These are phyloP conservation scores for Notocelia uddmanniana DNA, from an alignment of 2,888 invertebrate species.

Conservation along the genomic window DNA sequence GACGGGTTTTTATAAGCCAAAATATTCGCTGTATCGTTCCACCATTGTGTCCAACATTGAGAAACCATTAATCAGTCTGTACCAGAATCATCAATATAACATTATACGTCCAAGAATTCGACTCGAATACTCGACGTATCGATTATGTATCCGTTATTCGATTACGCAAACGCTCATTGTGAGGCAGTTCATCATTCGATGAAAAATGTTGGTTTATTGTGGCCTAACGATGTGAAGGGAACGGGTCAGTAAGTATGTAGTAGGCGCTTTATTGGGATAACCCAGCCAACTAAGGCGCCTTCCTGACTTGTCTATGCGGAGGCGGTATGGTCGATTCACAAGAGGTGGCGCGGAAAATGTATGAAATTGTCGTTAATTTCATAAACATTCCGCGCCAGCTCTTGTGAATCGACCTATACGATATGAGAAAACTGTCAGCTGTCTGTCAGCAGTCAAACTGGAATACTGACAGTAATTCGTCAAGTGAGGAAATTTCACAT, in stretches of 20 bases:
- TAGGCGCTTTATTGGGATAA: constrained; percentile 42
- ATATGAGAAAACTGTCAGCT: too few species aligned
- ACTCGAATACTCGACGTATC: constrained; percentile 78
- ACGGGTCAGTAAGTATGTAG: constrained; percentile 47
- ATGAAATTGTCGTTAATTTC: too few species aligned
- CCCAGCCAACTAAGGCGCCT: too few species aligned
- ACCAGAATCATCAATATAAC: constrained; percentile 83
- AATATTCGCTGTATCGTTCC: constrained; percentile 63
- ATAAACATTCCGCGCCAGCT: too few species aligned
- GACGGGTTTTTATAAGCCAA: constrained; percentile 55
- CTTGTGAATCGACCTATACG: too few species aligned
- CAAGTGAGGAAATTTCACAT: too few species aligned
- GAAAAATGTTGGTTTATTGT: constrained; percentile 71
- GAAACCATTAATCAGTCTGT: constrained; percentile 84
- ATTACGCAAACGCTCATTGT: constrained; percentile 75
- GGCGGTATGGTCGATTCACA: too few species aligned
- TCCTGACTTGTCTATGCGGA: too few species aligned
- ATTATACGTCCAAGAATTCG: constrained; percentile 83
- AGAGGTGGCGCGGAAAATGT: too few species aligned
- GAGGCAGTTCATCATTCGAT: constrained; percentile 74
- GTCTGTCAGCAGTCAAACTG: too few species aligned
- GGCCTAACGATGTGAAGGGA: constrained; percentile 50
- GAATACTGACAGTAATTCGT: too few species aligned
- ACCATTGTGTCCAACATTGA: constrained; percentile 78
- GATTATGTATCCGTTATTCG: constrained; percentile 82